Evolutionary conservation across 2,113 vertebrate genomes (phyloP), one percentile per base, ranked within the genome.

Genomic region (Gila orcuttii): DNA sequence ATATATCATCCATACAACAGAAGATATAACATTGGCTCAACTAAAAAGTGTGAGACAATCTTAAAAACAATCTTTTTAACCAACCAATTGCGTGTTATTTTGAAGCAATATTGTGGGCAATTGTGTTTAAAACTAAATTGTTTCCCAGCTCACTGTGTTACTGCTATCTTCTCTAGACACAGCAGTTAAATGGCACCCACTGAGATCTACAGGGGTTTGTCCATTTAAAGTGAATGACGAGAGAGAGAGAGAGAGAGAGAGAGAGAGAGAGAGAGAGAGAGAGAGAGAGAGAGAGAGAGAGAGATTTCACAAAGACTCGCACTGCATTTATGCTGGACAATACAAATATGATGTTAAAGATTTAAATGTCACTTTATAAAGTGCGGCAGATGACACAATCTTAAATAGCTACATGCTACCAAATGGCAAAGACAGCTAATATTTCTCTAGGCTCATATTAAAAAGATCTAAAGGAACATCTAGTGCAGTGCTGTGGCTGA

Each of bases 121-220:
- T 15, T 79, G 31, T 79, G 19, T 79, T 79, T 64, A 25, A 62
- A 80, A 10, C 33, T 45, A 64, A 62, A 31, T 25, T 76, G 59
- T 11, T 60, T 25, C 17, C n/a, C 59, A 45, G 78, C 33, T 76
- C 13, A 76, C 66, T 19, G 31, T 76, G 45, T 21, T 31, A 76
- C 74, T 11, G 75, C 33, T 77, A 55, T 77, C 28, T 77, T 77
- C 28, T 12, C 25, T 50, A 55, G 25, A 77, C 15, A 17, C 25
- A 31, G 66, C 28, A 36, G 28, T 77, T 77, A 77, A 77, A 77
- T 77, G 75, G 15, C 75, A 77, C 75, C 75, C 25, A 55, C 50
- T 77, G 75, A 77, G 50, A 77, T 77, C 75, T 77, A 77, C 75
- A 77, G 75, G 75, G 28, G 75, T 55, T 77, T 52, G 42, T 77